Evolutionary conservation across 2,888 invertebrate species (phyloP), one percentile per base, ranked within the genome.

Genomic region (Molorchus minor): DNA sequence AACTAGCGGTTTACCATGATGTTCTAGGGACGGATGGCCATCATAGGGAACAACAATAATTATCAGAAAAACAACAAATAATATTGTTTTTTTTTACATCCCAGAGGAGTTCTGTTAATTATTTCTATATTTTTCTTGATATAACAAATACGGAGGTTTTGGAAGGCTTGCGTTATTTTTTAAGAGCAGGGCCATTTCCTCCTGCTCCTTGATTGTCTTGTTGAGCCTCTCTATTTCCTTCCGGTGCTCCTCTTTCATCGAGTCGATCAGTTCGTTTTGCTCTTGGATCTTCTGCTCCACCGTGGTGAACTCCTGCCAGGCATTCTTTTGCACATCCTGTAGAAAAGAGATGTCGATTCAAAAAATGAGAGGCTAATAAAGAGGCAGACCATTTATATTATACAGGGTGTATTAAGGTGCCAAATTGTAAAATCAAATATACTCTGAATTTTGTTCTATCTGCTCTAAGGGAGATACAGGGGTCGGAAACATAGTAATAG

Each of bases 271-370:
- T 1, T 77, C 66, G 61, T 83, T 81, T 67, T 84, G 83, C 52
- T 80, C 80, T 61, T 79, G 81, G 15, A 85, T 81, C 52, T 81
- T 80, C 65, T 82, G 81, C 65, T 84, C 84, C 0, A 84, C 83
- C 1, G 81, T 79, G 1, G 80, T 79, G 55, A 85, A 75, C 72
- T 84, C 84, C 56, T 84, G 81, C 75, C 80, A 83, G 2, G 84
- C 83, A 51, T 80, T 83, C 65, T 81, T 80, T 68, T 84, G 84
- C 10, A 85, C 83, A 54, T 77, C 81, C 85, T 85, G 71, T 12
- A 56, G 72, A 63, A 56, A 46, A 58, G 35, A 19, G 13, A n/a
- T n/a, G n/a, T n/a, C n/a, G n/a, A n/a, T n/a, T n/a, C n/a, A 15
- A 40, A 41, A 21, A 35, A 46, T 56, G 8, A 35, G 15, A 38